Conservation (phyloP, 2,797 vertebrate species). For the Danio aesculapii region DNA sequence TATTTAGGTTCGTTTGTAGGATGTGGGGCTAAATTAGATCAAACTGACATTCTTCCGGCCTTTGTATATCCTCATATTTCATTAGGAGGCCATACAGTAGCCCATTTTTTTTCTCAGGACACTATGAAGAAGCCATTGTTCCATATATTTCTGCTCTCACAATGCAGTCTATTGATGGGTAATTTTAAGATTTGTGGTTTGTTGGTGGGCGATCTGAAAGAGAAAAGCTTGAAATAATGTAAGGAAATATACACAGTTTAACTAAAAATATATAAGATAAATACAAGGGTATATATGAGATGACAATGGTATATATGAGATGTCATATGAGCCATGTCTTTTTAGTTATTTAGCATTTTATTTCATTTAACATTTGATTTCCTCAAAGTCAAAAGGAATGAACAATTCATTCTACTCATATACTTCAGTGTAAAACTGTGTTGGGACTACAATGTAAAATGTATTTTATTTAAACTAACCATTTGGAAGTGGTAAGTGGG, state of each 20-base stretch:
- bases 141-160: slow-evolving; percentile 67
- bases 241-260: slow-evolving; percentile 56
- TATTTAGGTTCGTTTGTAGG: too few species aligned
- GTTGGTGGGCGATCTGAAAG: slow-evolving; percentile 65
- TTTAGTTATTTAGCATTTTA: too few species aligned
- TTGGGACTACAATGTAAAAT: too few species aligned
- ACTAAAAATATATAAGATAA: too few species aligned
- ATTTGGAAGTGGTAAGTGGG: background rate
- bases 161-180: slow-evolving; percentile 67
- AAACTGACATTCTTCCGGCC: background rate
- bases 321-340: too few species aligned
- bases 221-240: slow-evolving; percentile 59
- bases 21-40: background rate
- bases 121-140: slow-evolving; percentile 64
- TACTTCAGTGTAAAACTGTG: too few species aligned
- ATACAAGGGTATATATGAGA: too few species aligned
- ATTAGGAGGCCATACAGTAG: slow-evolving; percentile 50
- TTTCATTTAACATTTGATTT: too few species aligned
- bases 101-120: slow-evolving; percentile 46
- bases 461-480: background rate
- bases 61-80: slow-evolving; percentile 12
- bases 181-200: slow-evolving; percentile 60
- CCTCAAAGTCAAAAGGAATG: background rate
- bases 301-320: too few species aligned
- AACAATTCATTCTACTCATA: background rate